Evolutionary conservation across 30 jellyfish, hydroid and myxozoan species (phyloP).

Genomic region (Cassiopea andromeda): DNA sequence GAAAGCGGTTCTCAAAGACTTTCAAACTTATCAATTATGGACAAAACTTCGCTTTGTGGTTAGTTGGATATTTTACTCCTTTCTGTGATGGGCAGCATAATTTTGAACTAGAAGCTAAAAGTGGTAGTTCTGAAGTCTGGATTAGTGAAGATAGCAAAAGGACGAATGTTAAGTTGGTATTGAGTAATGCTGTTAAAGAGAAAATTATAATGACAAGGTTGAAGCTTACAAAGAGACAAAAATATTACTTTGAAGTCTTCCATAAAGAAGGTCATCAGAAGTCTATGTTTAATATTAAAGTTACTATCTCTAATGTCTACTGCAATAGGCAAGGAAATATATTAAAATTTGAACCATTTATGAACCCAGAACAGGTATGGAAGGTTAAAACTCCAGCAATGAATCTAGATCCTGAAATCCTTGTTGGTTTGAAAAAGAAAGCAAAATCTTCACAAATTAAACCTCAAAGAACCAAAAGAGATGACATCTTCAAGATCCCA

Average conservation of each 20-base stretch:
- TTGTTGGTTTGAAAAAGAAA: background rate
- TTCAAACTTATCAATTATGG: slow-evolving; percentile 59
- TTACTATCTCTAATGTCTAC: background rate
- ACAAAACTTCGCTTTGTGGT: slow-evolving; percentile 45
- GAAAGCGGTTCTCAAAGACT: slow-evolving; percentile 30
- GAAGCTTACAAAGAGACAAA: slow-evolving; percentile 12
- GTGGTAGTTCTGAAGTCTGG: slow-evolving; percentile 79
- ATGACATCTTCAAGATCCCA: slow-evolving; percentile 62
- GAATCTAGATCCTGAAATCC: slow-evolving; percentile 4
- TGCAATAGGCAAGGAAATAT: slow-evolving; percentile 2
- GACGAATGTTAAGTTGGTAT: slow-evolving; percentile 24
- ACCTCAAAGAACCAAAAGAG: slow-evolving; percentile 22
- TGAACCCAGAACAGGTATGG: slow-evolving; percentile 26
- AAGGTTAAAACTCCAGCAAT: slow-evolving; percentile 15
- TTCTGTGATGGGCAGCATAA: slow-evolving; percentile 36
- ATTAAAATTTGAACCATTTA: slow-evolving; percentile 27
- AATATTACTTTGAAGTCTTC: slow-evolving; percentile 62
- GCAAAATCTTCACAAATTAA: slow-evolving; percentile 8
- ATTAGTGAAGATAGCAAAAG: slow-evolving; percentile 40
- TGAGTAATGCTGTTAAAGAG: slow-evolving; percentile 15
- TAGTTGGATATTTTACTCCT: slow-evolving; percentile 77
- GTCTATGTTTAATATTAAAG: background rate
- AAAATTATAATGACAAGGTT: background rate
- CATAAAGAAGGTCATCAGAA: slow-evolving; percentile 32
- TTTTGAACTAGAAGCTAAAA: slow-evolving; percentile 21